Base-by-base conservation (phyloP, 2,797 vertebrate species). In the Mergus octosetaceus region DNA sequence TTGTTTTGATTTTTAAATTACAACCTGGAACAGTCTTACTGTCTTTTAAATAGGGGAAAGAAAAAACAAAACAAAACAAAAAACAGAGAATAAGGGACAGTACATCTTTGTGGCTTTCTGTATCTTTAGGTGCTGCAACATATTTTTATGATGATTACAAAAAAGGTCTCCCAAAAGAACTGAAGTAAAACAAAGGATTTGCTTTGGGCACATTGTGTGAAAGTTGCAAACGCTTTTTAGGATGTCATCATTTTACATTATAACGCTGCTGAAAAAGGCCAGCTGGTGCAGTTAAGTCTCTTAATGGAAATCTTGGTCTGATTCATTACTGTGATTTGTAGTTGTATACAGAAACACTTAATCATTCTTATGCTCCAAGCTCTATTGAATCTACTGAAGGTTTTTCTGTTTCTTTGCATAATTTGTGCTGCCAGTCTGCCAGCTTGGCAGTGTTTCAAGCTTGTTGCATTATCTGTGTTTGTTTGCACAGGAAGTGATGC, bases 291-390 rank as follows among this genome's bases (percentile, higher is more conserved):
- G 93, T 97, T 93, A 94, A 94, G 94, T 95, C 94, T 91, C 95
- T 96, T 96, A 96, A 90, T 97, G 96, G 93, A 97, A 97, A 95
- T 97, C 97, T 97, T 96, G 92, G 85, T 96, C 96, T 97, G 95
- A 98, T 97, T 98, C 96, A 97, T 97, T 98, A 97, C 92, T 96
- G 96, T 97, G 97, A 96, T 97, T 96, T 97, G 96, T 97, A 95
- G 87, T 96, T 97, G 95, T 97, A 85, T 96, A 86, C 75, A 97
- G 95, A 97, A 97, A 94, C 94, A 95, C 95, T 97, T 97, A 96
- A 97, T 98, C 97, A 97, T 97, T 97, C 92, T 96, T 96, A 75
- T 54, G 81, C 81, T 93, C 91, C 87, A 88, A 97, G 95, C 90
- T 91, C 94, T 95, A 92, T 88, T 95, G 93, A 97, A 93, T 94